Base-by-base conservation (phyloP, 64 coral and sea anemone genomes). In the Astreopora myriophthalma region DNA sequence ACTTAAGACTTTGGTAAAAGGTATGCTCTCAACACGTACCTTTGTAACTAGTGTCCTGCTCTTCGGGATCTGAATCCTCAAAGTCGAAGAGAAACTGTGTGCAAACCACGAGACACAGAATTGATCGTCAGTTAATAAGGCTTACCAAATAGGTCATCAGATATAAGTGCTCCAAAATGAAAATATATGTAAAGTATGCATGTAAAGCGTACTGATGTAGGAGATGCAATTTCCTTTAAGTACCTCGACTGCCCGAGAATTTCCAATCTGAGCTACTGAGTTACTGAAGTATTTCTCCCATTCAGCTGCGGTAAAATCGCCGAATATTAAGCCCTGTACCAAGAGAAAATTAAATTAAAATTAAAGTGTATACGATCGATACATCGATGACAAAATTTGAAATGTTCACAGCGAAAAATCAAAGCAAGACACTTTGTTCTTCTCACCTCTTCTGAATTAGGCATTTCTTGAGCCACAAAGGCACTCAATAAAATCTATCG, bases 201-300 rank as follows among this genome's bases (percentile, higher is more conserved):
- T n/a, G n/a, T n/a, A n/a, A n/a, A n/a, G n/a, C n/a, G n/a, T n/a
- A n/a, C n/a, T n/a, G n/a, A n/a, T n/a, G n/a, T n/a, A n/a, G n/a
- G n/a, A n/a, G n/a, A n/a, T n/a, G 20, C 16, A 82, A 49, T 72
- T 52, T 30, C 20, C 6, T 7, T 52, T 20, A 20, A 19, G 61
- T 93, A 96, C 95, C 95, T 96, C 95, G 14, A 96, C 95, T 70
- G 95, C 91, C 31, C 87, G 87, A 14, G 66, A 62, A 39, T 77
- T 61, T 37, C 90, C 80, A 64, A 61, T 89, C 74, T 80, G 79
- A 58, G 74, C 76, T 22, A 66, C 69, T 39, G 86, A 82, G 69
- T 93, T 81, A 31, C 71, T 87, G n/a, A 96, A 79, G 49, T 92
- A 89, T 34, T 94, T 90, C 27, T 89, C 71, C 95, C 91, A 96